Evolutionary conservation across 2,888 invertebrate species (phyloP).

Genomic region (Altica lythri): DNA sequence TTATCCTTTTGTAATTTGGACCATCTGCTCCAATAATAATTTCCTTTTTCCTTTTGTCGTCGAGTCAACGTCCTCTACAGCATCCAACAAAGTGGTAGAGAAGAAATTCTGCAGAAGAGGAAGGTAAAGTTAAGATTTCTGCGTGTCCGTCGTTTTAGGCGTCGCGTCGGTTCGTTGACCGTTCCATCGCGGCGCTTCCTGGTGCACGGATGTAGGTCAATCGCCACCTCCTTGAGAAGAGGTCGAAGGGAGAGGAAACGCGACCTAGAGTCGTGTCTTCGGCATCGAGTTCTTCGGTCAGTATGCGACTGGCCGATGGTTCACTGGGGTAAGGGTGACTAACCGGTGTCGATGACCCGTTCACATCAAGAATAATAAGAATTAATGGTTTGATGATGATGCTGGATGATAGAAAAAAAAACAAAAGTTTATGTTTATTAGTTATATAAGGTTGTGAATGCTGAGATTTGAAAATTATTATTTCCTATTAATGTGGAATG

Average conservation of each 20-base stretch:
- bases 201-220: slow-evolving; percentile 50
- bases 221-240: slow-evolving; percentile 36
- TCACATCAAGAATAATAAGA: slow-evolving; percentile 28
- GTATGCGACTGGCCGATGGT: slow-evolving; percentile 59
- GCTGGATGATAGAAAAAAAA: slow-evolving; percentile 6
- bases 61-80: slow-evolving; percentile 24
- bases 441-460: no score
- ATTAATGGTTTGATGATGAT: slow-evolving; percentile 10
- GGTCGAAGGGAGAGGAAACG: slow-evolving; percentile 30
- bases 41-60: slow-evolving; percentile 12
- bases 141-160: slow-evolving; percentile 14
- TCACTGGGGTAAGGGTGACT: slow-evolving; percentile 59
- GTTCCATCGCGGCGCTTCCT: slow-evolving; percentile 51
- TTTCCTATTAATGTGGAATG: no score
- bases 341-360: slow-evolving; percentile 55
- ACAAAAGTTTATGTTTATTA: background rate
- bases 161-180: slow-evolving; percentile 24
- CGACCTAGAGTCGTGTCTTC: slow-evolving; percentile 45
- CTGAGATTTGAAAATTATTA: no score
- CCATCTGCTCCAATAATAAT: slow-evolving; percentile 16
- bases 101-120: slow-evolving; percentile 19
- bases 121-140: slow-evolving; percentile 18
- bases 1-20: background rate
- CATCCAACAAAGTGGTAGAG: slow-evolving; percentile 10
- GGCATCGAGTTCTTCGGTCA: slow-evolving; percentile 49